Conservation (phyloP, 2,888 invertebrate genomes). For the Protodeltote pygarga region DNA sequence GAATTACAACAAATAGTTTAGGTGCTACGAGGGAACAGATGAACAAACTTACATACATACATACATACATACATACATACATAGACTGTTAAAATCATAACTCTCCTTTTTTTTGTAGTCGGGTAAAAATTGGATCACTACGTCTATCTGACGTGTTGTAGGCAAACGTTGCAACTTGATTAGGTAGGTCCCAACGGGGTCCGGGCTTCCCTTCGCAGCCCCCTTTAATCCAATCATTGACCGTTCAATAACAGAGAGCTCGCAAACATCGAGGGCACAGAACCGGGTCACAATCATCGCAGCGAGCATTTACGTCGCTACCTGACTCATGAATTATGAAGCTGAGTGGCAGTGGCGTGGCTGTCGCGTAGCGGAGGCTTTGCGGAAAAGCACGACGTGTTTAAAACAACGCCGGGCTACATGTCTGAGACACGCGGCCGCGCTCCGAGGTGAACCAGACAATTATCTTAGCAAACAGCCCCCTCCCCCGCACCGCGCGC, state of each 20-base stretch:
- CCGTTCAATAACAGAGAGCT: slow-evolving; percentile 5
- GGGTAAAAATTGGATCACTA: too few relatives aligned
- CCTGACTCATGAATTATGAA: not conserved
- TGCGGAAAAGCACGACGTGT: not conserved
- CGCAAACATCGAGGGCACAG: not conserved
- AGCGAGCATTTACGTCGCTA: not conserved
- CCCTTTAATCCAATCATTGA: slow-evolving; percentile 9
- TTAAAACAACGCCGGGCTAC: not conserved
- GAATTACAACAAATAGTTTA: too few relatives aligned
- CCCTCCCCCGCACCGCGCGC: not conserved
- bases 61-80: too few relatives aligned
- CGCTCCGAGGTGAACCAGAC: slow-evolving; percentile 29
- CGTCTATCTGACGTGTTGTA: slow-evolving; percentile 1
- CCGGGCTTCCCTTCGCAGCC: not conserved
- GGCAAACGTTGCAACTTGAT: not conserved
- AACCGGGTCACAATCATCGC: slow-evolving; percentile 1
- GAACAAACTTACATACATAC: too few relatives aligned
- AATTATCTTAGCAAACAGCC: slow-evolving; percentile 48
- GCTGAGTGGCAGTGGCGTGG: not conserved
- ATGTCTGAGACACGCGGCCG: not conserved
- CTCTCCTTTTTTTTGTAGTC: too few relatives aligned
- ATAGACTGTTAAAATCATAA: too few relatives aligned
- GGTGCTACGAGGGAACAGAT: too few relatives aligned
- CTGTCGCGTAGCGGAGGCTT: not conserved
- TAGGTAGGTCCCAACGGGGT: not conserved